Conservation (phyloP, 2,113 vertebrate species). For the Climacteris rufus region DNA sequence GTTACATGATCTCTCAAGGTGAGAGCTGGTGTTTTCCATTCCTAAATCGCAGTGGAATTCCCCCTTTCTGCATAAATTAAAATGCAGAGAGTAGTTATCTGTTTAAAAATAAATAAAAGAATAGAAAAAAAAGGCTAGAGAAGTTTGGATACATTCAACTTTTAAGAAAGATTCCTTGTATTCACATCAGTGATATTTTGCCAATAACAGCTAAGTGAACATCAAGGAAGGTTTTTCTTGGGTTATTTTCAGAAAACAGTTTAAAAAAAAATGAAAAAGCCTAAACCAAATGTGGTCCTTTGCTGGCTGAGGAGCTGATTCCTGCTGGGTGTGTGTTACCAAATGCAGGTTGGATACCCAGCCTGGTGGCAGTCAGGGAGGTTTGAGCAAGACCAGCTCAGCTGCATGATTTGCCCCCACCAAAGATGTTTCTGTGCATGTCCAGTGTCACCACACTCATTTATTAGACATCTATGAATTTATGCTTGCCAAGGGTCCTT, state of each 20-base stretch:
- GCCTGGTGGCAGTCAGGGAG: accelerated
- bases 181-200: not conserved
- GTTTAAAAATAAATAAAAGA: not conserved
- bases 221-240: slow-evolving; percentile 44
- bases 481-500: accelerated
- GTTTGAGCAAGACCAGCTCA: not conserved
- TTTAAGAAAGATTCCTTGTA: slow-evolving; percentile 39
- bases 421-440: accelerated
- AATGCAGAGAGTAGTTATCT: not conserved
- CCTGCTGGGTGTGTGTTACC: not conserved
- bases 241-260: not conserved
- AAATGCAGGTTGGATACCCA: not conserved
- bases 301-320: not conserved
- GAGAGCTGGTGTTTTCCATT: not conserved
- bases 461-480: not conserved
- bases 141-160: not conserved
- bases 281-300: not conserved
- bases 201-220: not conserved
- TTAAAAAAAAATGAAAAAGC: not conserved
- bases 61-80: not conserved
- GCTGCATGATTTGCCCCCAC: accelerated
- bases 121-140: not conserved
- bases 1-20: not conserved
- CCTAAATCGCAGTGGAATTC: not conserved
- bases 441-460: not conserved